A percentile compares a stretch with the other conserved stretches of the same genome.
phyloP scores from a whole-genome alignment of 2,113 vertebrate genomes.

The Rhineura floridana region DNA sequence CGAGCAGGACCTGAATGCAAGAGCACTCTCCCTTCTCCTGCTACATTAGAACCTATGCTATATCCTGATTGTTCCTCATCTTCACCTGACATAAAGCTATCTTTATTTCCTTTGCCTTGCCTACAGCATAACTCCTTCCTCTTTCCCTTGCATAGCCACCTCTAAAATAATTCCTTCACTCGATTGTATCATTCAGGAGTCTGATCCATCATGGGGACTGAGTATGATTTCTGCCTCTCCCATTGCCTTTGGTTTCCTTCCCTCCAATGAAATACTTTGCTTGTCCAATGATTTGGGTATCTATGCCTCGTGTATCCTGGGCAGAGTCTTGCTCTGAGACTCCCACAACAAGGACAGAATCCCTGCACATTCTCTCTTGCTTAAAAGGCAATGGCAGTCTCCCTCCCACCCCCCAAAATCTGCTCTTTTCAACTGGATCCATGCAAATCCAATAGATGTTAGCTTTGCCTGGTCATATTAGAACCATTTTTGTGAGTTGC shows the following conservation, averaged over 20 bases:
- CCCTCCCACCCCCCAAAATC: not conserved
- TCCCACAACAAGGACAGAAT: not conserved
- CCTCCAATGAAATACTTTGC: not conserved
- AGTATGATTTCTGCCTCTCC: not conserved
- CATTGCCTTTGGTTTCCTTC: not conserved
- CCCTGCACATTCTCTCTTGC: not conserved
- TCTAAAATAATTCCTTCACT: not conserved
- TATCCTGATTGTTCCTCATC: not conserved
- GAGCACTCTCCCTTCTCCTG: too few species aligned
- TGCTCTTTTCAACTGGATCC: not conserved
- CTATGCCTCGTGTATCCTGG: not conserved
- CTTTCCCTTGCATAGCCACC: not conserved
- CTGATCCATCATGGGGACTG: not conserved
- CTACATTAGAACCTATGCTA: not conserved
- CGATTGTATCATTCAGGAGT: not conserved
- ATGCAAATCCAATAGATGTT: not conserved
- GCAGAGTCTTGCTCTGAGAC: not conserved
- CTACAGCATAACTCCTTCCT: not conserved
- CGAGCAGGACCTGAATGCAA: too few species aligned
- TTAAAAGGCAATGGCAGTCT: not conserved
- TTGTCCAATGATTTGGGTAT: not conserved
- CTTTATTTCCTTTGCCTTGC: not conserved
- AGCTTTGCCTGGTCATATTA: not conserved
- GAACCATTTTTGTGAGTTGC: not conserved
- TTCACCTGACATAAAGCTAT: not conserved